Evolutionary conservation across 2,113 vertebrate genomes (phyloP).

Genomic region (Perca flavescens): DNA sequence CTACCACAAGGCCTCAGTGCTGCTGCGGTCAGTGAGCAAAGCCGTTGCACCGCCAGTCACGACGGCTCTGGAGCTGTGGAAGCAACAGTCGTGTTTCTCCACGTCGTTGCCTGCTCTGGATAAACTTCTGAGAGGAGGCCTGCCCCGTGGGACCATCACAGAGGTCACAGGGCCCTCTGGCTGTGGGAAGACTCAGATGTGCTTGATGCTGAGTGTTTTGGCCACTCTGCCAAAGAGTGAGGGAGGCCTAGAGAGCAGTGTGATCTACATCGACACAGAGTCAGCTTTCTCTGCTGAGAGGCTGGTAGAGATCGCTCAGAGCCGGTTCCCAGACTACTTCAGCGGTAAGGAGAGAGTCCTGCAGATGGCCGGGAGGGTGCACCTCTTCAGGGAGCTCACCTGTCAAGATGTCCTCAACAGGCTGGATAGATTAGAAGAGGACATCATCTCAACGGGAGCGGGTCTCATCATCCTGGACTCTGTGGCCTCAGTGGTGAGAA

Average conservation of each 20-base stretch:
- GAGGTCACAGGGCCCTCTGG: conserved; percentile 88
- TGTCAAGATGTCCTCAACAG: conserved; percentile 86
- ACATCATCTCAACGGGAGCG: conserved; percentile 87
- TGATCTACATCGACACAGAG: conserved; percentile 89
- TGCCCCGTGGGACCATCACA: conserved; percentile 25
- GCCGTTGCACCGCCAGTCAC: conserved; percentile 11
- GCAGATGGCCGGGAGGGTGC: conserved; percentile 83
- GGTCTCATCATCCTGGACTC: conserved; percentile 89
- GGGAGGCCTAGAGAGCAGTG: conserved; percentile 87
- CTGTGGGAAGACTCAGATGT: conserved; percentile 91
- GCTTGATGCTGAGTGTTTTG: conserved; percentile 88
- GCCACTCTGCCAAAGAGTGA: conserved; percentile 83
- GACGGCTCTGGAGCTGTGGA: conserved; percentile 35
- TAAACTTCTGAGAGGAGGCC: conserved; percentile 27
- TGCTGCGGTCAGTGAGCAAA: conserved; percentile 22
- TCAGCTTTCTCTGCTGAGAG: conserved; percentile 90
- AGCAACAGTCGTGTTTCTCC: conserved; percentile 5
- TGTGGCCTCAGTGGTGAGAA: conserved; percentile 90
- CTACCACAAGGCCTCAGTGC: not conserved
- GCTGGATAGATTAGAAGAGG: conserved; percentile 88
- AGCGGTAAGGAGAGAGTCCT: conserved; percentile 82
- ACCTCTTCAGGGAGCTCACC: conserved; percentile 87
- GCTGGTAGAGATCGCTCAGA: conserved; percentile 87
- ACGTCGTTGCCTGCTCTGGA: conserved; percentile 31
- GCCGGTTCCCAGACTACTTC: conserved; percentile 86